A percentile compares a stretch with the other conserved stretches of the same genome.
phyloP scores from a whole-genome alignment of 1,140 invertebrate species.

The Centruroides sculpturatus region DNA sequence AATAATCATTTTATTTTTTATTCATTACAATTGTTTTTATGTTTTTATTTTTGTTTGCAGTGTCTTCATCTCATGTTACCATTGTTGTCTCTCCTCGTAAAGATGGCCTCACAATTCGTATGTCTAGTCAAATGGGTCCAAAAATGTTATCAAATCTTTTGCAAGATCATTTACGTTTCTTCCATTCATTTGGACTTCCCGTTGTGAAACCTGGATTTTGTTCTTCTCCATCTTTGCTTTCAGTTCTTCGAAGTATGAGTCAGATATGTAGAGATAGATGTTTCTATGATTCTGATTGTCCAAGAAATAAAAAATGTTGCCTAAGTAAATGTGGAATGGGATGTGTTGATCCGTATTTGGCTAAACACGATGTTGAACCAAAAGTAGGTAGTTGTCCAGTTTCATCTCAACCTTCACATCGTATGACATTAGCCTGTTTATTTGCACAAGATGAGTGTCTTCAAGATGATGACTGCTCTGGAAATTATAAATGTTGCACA shows the following conservation, averaged over 20 bases:
- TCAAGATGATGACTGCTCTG: constrained; percentile 19
- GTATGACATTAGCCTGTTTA: constrained; percentile 2
- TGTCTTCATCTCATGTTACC: neutral
- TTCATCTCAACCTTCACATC: constrained; percentile 1
- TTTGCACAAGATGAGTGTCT: constrained; percentile 17
- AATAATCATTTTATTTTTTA: too few species aligned
- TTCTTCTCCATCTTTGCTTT: constrained; percentile 14
- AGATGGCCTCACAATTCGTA: neutral
- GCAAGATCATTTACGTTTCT: neutral
- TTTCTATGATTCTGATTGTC: constrained; percentile 12
- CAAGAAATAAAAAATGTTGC: constrained; percentile 11
- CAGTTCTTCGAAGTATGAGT: constrained; percentile 3
- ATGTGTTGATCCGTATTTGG: constrained; percentile 3
- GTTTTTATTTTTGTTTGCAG: neutral
- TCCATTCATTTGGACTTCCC: neutral
- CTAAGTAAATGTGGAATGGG: constrained; percentile 7
- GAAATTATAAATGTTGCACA: constrained; percentile 18
- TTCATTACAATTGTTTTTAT: too few species aligned
- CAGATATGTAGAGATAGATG: constrained; percentile 8
- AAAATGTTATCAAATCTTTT: neutral
- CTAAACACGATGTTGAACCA: neutral
- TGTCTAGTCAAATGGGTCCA: neutral
- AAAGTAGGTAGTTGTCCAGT: constrained; percentile 17
- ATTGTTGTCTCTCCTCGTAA: neutral
- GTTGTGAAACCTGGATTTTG: constrained; percentile 7